These are phyloP conservation scores for Archips xylosteana DNA, from an alignment of 2,888 invertebrate species.

Conservation along the genomic window DNA sequence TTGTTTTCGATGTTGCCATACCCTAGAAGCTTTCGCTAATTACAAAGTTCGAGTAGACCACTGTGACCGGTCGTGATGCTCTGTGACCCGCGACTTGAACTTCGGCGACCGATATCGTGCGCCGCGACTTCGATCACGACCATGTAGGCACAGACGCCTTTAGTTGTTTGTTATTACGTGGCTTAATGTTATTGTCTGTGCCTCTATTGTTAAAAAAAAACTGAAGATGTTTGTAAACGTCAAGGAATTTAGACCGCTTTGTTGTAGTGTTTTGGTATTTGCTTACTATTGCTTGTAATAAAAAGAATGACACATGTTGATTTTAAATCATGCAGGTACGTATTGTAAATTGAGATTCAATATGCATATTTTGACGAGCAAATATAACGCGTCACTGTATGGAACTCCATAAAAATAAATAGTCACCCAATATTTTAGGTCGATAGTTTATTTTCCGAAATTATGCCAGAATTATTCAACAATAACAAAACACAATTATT, in stretches of 20 bases:
- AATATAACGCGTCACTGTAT: too few species aligned
- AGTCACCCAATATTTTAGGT: too few species aligned
- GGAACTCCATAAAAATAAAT: too few species aligned
- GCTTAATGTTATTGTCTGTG: constrained; percentile 14
- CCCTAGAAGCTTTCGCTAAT: constrained; percentile 15
- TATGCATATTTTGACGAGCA: too few species aligned
- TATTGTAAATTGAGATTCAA: not conserved
- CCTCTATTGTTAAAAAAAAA: not conserved
- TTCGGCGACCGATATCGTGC: constrained; percentile 50
- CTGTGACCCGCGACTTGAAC: constrained; percentile 56
- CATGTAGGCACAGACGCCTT: constrained; percentile 36
- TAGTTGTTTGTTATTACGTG: constrained; percentile 23
- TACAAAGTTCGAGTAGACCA: constrained; percentile 26
- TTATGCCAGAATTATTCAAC: too few species aligned
- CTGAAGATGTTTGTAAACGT: constrained; percentile 6
- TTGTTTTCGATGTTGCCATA: not conserved
- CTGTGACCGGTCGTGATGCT: constrained; percentile 56
- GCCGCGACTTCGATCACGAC: constrained; percentile 49
- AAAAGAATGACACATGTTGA: not conserved
- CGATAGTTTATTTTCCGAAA: too few species aligned
- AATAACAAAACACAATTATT: too few species aligned
- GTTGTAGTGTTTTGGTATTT: not conserved
- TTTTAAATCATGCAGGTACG: not conserved
- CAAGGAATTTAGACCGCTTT: not conserved
- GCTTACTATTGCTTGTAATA: not conserved